Conservation (phyloP, 2,888 invertebrate species). For the Hoplodrina blanda region DNA sequence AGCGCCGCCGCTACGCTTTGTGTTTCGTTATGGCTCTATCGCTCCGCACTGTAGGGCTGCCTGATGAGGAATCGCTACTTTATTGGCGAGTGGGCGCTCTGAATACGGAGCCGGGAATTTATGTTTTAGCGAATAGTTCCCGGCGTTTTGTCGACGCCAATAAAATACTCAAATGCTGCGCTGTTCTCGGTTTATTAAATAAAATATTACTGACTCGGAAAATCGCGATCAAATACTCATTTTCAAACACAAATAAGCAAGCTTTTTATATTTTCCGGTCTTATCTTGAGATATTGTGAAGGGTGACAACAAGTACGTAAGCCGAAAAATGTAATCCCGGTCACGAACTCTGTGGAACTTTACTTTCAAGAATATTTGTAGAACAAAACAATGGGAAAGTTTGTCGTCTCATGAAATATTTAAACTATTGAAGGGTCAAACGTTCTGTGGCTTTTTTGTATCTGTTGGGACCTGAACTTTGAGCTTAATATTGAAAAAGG, state of each 20-base stretch:
- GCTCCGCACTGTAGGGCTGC: slow-evolving; percentile 71
- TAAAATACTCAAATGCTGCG: slow-evolving; percentile 54
- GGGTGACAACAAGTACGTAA: slow-evolving; percentile 75
- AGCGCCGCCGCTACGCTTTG: slow-evolving; percentile 84
- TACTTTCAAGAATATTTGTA: slow-evolving; percentile 67
- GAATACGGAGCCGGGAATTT: slow-evolving; percentile 64
- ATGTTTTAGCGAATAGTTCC: slow-evolving; percentile 60
- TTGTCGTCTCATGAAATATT: slow-evolving; percentile 61
- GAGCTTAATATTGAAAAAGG: slow-evolving; percentile 52
- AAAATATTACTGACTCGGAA: slow-evolving; percentile 30
- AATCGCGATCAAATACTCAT: slow-evolving; percentile 43
- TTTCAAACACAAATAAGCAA: slow-evolving; percentile 49
- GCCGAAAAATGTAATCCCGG: slow-evolving; percentile 81
- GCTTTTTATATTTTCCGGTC: slow-evolving; percentile 39
- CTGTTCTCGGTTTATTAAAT: slow-evolving; percentile 54
- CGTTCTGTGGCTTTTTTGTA: slow-evolving; percentile 45
- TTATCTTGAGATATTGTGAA: slow-evolving; percentile 62
- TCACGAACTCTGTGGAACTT: slow-evolving; percentile 76
- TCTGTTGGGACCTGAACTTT: slow-evolving; percentile 41
- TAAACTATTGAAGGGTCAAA: slow-evolving; percentile 62
- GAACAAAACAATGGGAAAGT: slow-evolving; percentile 69
- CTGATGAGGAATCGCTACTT: slow-evolving; percentile 76
- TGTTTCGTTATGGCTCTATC: slow-evolving; percentile 89
- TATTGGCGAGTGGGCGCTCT: slow-evolving; percentile 71
- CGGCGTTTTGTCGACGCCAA: slow-evolving; percentile 55